Evolutionary conservation across 2,797 vertebrate species (phyloP).

Genomic region (Mus spretus): DNA sequence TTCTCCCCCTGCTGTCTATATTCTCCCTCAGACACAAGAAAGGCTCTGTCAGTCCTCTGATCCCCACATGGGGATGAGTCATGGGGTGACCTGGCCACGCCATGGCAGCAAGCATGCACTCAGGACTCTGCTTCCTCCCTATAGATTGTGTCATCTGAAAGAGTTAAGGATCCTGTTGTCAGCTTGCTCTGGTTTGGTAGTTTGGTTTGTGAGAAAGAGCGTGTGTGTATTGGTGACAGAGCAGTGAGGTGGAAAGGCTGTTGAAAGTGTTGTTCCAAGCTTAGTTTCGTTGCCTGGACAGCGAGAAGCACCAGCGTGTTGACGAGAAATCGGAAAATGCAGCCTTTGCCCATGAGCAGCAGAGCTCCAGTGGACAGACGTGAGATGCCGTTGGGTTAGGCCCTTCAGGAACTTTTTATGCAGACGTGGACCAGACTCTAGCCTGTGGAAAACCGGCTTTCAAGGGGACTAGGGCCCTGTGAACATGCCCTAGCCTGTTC

Average conservation of each 20-base stretch:
- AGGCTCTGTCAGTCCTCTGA: neutral
- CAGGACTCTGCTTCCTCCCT: neutral
- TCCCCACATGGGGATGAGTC: neutral
- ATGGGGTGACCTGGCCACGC: too few relatives aligned
- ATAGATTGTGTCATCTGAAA: neutral
- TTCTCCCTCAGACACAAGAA: neutral
- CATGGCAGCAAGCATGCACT: neutral
- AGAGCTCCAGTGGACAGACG: too few relatives aligned
- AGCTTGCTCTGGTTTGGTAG: neutral
- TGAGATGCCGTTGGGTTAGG: neutral
- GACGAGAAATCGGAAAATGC: neutral
- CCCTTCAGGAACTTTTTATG: neutral
- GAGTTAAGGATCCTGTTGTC: neutral
- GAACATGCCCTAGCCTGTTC: neutral
- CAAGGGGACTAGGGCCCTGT: neutral
- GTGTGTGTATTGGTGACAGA: neutral
- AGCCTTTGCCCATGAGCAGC: neutral
- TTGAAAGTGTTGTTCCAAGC: neutral
- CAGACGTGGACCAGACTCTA: neutral
- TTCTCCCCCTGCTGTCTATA: neutral
- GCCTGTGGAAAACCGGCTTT: neutral
- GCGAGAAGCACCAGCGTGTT: neutral
- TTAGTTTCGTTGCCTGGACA: conserved; percentile 4
- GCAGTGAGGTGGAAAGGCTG: neutral
- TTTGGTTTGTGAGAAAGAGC: neutral